Evolutionary conservation across 1,140 invertebrate species (phyloP), one percentile per base, ranked within the genome.

Genomic region (Drosophila carrolli): DNA sequence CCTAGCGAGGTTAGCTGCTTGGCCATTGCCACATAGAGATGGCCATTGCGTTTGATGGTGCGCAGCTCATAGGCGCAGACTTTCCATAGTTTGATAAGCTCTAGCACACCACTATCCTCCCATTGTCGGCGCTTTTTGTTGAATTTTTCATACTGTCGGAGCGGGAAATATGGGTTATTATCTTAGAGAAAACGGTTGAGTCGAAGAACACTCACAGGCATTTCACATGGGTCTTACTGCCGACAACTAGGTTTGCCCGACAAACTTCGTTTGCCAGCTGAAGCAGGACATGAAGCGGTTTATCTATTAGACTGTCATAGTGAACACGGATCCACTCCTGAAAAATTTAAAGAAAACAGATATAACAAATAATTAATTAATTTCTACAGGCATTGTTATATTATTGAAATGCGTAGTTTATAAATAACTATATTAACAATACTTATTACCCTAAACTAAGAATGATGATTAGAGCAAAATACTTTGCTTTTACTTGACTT

Each of bases 81-180:
- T 91, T 92, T 92, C 91, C 90, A 92, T 91, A 91, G 75, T 91
- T 92, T 92, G 60, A 92, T 92, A 63, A 92, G 65, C 67, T 92
- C 90, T 74, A 91, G 66, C 61, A 92, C 90, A 73, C 91, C 91
- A 91, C 80, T 91, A 90, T 92, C 91, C 88, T 92, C 91, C 91
- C 91, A 92, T 91, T 91, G 90, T 91, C 91, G 88, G 68, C 91
- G 86, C 81, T 92, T 92, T 91, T 92, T 91, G 59, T 91, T 91
- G 84, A 92, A 92, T 91, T 92, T 92, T 92, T 92, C 91, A 91
- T 92, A 92, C 90, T 92, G 35, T 11, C 19, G 37, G 10, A 19
- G 19, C 4, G 2, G 16, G 7, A 13, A 0, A 27, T 37, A 23
- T 44, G 27, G 6, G 5, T 13, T 50, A 47, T 27, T 32, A 23